These are phyloP conservation scores for Vultur gryphus DNA, from an alignment of 2,797 vertebrate species.

Conservation along the genomic window DNA sequence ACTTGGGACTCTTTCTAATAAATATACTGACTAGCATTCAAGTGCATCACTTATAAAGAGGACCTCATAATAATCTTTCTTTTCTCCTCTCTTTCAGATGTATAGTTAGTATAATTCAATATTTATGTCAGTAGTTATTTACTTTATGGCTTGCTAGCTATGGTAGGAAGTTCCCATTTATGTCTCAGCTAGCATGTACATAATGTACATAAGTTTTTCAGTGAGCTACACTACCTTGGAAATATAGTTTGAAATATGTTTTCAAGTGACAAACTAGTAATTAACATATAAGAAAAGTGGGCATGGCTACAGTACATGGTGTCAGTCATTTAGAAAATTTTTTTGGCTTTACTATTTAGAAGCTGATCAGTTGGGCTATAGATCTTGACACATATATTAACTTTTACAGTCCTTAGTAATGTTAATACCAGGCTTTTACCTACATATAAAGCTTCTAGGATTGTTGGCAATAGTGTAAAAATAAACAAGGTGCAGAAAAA, in stretches of 20 bases:
- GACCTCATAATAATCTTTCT: neutral
- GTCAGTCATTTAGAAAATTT: neutral
- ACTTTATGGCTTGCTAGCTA: neutral
- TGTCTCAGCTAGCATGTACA: neutral
- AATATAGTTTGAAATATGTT: neutral
- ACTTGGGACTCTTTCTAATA: neutral
- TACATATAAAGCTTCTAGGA: neutral
- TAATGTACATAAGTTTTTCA: neutral
- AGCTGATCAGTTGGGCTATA: neutral
- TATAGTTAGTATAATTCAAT: neutral
- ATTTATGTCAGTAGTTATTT: neutral
- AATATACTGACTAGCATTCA: neutral
- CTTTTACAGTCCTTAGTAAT: neutral
- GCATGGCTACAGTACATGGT: neutral
- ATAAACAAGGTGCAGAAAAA: neutral
- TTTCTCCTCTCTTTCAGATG: neutral
- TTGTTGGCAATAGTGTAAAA: neutral
- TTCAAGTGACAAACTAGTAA: neutral
- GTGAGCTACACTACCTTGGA: neutral
- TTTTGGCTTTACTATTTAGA: neutral
- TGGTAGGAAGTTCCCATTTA: neutral
- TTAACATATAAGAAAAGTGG: neutral
- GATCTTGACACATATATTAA: neutral
- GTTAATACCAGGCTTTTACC: neutral
- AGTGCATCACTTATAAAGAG: neutral